Evolutionary conservation across 2,113 vertebrate genomes (phyloP).

Genomic region (Pipra filicauda): DNA sequence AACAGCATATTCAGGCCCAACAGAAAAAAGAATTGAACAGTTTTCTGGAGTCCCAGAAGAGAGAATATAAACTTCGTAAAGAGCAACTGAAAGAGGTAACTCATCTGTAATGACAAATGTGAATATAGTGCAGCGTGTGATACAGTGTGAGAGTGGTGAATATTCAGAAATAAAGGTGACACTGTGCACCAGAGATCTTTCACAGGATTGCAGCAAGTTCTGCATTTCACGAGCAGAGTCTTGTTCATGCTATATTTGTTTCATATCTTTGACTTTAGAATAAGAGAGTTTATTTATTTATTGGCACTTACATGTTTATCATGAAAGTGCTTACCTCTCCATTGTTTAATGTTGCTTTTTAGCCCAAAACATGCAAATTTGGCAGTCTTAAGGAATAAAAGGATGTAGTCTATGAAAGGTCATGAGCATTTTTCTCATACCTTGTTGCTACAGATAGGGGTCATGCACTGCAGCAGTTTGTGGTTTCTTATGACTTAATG

Average conservation of each 20-base stretch:
- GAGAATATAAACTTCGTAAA: constrained; percentile 97
- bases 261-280: not conserved
- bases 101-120: not conserved
- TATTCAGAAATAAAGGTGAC: not conserved
- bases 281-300: not conserved
- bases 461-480: not conserved
- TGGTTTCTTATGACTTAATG: not conserved
- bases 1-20: constrained; percentile 96
- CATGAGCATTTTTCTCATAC: not conserved
- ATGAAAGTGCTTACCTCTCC: not conserved
- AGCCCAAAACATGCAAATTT: not conserved
- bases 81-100: constrained; percentile 96
- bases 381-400: not conserved
- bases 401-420: not conserved
- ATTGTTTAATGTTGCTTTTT: not conserved
- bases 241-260: not conserved
- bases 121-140: not conserved
- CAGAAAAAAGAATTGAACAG: constrained; percentile 97
- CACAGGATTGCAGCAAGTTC: not conserved
- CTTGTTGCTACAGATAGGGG: not conserved
- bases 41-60: constrained; percentile 95
- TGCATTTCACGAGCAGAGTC: not conserved
- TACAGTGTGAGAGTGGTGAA: rapidly evolving
- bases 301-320: not conserved
- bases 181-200: not conserved